Evolutionary conservation across 2,113 vertebrate genomes (phyloP).

Genomic region (Archilochus colubris): DNA sequence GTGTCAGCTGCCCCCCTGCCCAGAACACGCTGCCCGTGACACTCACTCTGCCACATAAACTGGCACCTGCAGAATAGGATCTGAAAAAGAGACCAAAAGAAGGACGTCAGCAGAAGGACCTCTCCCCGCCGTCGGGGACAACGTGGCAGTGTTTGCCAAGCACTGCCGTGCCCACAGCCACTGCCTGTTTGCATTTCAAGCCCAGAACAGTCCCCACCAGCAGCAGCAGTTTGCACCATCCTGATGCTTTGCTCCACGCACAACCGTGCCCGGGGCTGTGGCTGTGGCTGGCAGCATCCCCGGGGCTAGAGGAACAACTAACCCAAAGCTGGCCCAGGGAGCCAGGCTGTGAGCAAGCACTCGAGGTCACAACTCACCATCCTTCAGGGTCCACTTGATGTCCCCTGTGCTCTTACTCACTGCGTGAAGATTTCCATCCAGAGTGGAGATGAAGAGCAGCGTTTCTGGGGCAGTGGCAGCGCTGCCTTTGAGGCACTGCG

Average conservation of each 20-base stretch:
- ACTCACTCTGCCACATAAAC: conserved; percentile 91
- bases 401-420: conserved; percentile 91
- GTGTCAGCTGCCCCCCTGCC: background rate
- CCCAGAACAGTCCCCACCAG: background rate
- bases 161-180: rapidly evolving
- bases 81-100: conserved; percentile 74
- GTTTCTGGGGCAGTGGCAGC: conserved; percentile 85
- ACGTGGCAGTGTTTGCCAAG: background rate
- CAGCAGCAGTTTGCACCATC: background rate
- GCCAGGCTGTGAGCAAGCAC: background rate
- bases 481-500: conserved; percentile 71
- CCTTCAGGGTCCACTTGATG: conserved; percentile 92
- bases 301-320: background rate
- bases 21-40: background rate
- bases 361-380: conserved; percentile 75
- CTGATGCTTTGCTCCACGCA: rapidly evolving
- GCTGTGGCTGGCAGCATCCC: rapidly evolving
- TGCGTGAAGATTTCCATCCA: conserved; percentile 92
- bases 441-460: conserved; percentile 90
- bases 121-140: background rate
- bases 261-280: background rate
- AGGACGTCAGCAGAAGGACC: background rate
- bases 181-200: background rate
- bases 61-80: conserved; percentile 92
- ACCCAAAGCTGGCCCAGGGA: background rate